phyloP scores from a whole-genome alignment of 2,888 invertebrate genomes.

The Scrobipalpa atriplicella region DNA sequence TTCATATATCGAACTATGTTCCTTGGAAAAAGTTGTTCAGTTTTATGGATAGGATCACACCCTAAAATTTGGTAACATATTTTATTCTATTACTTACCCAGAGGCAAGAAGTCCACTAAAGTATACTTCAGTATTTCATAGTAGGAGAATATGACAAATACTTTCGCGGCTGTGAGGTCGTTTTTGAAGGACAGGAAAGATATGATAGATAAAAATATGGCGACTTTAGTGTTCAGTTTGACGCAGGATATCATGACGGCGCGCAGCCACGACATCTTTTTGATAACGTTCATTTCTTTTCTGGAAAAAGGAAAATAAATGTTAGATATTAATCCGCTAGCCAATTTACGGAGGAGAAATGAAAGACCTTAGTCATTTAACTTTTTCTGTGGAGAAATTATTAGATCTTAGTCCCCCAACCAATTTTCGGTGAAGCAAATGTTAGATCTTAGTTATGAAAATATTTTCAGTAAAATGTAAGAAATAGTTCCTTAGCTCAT shows the following conservation, averaged over 20 bases:
- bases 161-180: slow-evolving; percentile 87
- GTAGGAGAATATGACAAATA: slow-evolving; percentile 91
- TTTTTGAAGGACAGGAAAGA: slow-evolving; percentile 86
- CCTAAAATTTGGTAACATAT: no score
- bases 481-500: no score
- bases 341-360: no score
- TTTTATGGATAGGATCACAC: no score
- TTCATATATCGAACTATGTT: no score
- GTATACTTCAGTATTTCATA: slow-evolving; percentile 91
- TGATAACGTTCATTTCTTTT: slow-evolving; percentile 87
- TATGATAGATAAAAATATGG: slow-evolving; percentile 89
- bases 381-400: no score
- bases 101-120: slow-evolving; percentile 91
- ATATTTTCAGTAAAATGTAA: no score
- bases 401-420: no score
- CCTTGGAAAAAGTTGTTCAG: no score
- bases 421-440: no score
- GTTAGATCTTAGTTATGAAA: no score
- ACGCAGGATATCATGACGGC: slow-evolving; percentile 88
- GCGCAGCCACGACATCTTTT: slow-evolving; percentile 85
- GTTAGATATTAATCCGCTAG: background rate
- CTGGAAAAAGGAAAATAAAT: slow-evolving; percentile 52
- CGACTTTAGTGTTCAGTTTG: slow-evolving; percentile 90
- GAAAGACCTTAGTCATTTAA: no score
- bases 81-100: slow-evolving; percentile 41